Evolutionary conservation across 2,113 vertebrate genomes (phyloP).

Genomic region (Artemisiospiza belli): DNA sequence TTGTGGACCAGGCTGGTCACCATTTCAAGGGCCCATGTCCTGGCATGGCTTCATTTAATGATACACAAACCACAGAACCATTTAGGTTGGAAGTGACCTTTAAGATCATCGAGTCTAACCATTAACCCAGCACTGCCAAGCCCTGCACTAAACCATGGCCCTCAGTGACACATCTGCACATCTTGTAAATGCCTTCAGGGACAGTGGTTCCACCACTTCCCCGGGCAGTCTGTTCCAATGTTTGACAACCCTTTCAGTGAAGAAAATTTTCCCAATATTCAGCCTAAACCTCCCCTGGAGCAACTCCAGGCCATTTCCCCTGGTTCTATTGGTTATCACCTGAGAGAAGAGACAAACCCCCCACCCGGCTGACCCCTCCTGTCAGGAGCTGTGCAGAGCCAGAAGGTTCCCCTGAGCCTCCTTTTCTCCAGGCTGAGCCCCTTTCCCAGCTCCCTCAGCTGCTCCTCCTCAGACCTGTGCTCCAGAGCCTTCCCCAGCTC

Average conservation of each 20-base stretch:
- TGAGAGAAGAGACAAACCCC: neutral
- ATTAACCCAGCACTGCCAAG: neutral
- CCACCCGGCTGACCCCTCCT: fast-evolving
- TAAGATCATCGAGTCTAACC: fast-evolving
- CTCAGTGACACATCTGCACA: too few relatives aligned
- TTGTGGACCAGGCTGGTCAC: neutral
- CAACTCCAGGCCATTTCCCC: neutral
- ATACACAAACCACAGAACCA: neutral
- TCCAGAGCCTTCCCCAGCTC: neutral
- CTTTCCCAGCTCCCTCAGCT: neutral
- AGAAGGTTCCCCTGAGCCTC: fast-evolving
- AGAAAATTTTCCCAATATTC: neutral
- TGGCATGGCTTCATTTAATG: neutral
- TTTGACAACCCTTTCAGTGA: neutral
- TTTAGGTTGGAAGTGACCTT: neutral
- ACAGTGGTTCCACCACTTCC: too few relatives aligned
- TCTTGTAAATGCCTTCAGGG: neutral
- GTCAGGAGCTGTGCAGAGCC: neutral
- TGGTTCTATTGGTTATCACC: neutral
- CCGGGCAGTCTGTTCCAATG: neutral
- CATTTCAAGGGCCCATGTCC: neutral
- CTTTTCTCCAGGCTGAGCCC: neutral
- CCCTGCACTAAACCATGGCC: neutral
- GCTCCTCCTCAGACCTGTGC: neutral
- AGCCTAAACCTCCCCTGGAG: neutral